These are phyloP conservation scores for Erebia palarica DNA, from an alignment of 2,888 invertebrate species.

Conservation along the genomic window DNA sequence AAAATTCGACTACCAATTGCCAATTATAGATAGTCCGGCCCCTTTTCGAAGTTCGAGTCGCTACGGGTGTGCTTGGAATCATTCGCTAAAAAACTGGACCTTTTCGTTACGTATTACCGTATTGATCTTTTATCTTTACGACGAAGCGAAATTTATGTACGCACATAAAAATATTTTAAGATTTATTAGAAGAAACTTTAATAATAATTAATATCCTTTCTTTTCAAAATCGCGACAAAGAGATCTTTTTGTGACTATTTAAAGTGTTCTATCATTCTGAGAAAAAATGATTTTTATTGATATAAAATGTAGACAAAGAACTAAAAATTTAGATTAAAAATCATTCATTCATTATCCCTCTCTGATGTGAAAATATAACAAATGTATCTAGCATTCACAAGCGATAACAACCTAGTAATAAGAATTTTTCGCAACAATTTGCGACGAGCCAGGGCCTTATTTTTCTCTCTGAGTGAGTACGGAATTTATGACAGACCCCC, in stretches of 20 bases:
- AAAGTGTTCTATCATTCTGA: too few species aligned
- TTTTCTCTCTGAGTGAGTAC: constrained; percentile 78
- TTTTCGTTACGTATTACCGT: background rate
- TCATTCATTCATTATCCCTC: constrained; percentile 25
- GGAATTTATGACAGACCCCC: constrained; percentile 78
- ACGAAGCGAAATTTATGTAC: background rate
- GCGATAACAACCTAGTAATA: constrained; percentile 59
- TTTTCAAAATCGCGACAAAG: too few species aligned
- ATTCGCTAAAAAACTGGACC: constrained; percentile 35
- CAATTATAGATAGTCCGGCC: constrained; percentile 51
- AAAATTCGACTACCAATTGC: constrained; percentile 49
- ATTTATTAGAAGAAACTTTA: too few species aligned
- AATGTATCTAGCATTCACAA: constrained; percentile 30
- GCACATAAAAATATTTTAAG: too few species aligned
- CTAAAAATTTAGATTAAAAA: constrained; percentile 3
- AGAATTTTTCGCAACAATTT: constrained; percentile 73
- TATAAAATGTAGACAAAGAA: background rate
- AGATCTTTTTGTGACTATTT: too few species aligned
- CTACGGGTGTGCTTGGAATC: constrained; percentile 45
- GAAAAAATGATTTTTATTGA: too few species aligned
- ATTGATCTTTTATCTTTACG: background rate
- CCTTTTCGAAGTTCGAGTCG: constrained; percentile 42
- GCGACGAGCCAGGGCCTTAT: constrained; percentile 69
- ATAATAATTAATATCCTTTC: too few species aligned
- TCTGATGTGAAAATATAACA: constrained; percentile 29